A percentile compares a stretch with the other conserved stretches of the same genome.
Conservation (phyloP, 2,797 vertebrate genomes). For the Mallotus villosus region DNA sequence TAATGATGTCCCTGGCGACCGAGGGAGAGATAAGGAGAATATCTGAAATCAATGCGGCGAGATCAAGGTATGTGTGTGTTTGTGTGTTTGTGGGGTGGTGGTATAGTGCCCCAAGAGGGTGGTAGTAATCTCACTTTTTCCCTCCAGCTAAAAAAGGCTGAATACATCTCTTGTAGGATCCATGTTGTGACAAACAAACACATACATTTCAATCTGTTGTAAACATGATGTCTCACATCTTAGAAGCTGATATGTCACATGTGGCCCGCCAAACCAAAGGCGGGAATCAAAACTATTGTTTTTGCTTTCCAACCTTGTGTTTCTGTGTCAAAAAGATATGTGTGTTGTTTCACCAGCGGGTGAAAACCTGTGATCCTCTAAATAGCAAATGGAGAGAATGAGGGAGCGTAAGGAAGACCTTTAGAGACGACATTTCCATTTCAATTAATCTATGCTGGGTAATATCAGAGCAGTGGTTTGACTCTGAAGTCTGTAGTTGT, state of each 20-base stretch:
- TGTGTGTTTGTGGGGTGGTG: too few relatives aligned
- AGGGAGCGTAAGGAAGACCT: slow-evolving; percentile 38
- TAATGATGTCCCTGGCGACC: background rate
- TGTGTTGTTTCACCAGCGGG: background rate
- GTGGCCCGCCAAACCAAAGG: too few relatives aligned
- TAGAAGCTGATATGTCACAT: background rate
- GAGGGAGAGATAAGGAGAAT: too few relatives aligned
- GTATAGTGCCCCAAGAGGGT: too few relatives aligned
- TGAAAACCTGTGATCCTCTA: background rate
- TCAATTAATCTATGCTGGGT: slow-evolving; percentile 49
- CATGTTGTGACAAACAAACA: background rate
- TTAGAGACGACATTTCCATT: slow-evolving; percentile 62
- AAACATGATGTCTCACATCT: background rate
- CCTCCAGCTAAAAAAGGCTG: too few relatives aligned
- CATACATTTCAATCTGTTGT: too few relatives aligned
- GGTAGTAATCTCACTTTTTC: too few relatives aligned
- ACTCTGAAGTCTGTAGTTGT: slow-evolving; percentile 30
- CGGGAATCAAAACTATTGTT: too few relatives aligned
- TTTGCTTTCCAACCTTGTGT: background rate
- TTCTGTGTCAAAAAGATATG: background rate
- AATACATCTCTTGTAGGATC: too few relatives aligned
- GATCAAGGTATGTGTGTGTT: background rate
- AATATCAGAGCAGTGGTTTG: slow-evolving; percentile 34
- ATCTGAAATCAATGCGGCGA: background rate
- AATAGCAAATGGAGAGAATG: background rate